Percentiles rank a stretch among this genome's conserved stretches.
phyloP scores from a whole-genome alignment of 2,113 vertebrate genomes.

The Chascanopsetta lugubris region DNA sequence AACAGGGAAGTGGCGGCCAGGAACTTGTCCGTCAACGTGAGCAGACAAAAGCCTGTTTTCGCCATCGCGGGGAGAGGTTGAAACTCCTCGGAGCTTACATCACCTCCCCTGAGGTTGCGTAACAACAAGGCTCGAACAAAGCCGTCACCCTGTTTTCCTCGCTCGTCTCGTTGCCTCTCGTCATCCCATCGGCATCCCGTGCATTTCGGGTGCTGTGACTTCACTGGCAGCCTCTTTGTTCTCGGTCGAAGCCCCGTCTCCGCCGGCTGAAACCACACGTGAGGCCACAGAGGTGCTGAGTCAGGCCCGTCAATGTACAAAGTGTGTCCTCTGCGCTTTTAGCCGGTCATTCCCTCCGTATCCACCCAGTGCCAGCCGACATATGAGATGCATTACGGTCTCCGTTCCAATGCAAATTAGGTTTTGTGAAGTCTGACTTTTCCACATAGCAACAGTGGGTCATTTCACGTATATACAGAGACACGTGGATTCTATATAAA shows the following conservation, averaged over 20 bases:
- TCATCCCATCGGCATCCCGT: conserved; percentile 41
- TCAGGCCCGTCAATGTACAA: conserved; percentile 24
- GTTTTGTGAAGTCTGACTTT: neutral
- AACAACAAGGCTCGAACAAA: conserved; percentile 60
- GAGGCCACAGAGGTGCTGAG: conserved; percentile 28
- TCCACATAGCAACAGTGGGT: no score
- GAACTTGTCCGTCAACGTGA: conserved; percentile 69
- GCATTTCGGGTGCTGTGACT: conserved; percentile 41
- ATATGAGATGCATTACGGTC: no score
- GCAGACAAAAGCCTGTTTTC: conserved; percentile 72
- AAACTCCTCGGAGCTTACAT: conserved; percentile 72
- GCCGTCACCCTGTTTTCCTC: conserved; percentile 42
- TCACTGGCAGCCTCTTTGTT: conserved; percentile 38
- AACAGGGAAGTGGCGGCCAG: conserved; percentile 43
- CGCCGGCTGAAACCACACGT: conserved; percentile 15
- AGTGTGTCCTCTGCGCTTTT: conserved; percentile 3
- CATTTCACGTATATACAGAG: neutral
- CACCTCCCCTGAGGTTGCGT: conserved; percentile 71
- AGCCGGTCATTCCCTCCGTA: no score
- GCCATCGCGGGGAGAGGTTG: conserved; percentile 74
- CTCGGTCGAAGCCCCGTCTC: neutral
- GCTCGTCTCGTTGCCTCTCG: conserved; percentile 38
- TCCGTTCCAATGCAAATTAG: no score
- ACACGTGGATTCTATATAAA: neutral
- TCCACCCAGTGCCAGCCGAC: no score